These are phyloP conservation scores for Erebia ligea DNA, from an alignment of 2,888 invertebrate species.

Conservation along the genomic window DNA sequence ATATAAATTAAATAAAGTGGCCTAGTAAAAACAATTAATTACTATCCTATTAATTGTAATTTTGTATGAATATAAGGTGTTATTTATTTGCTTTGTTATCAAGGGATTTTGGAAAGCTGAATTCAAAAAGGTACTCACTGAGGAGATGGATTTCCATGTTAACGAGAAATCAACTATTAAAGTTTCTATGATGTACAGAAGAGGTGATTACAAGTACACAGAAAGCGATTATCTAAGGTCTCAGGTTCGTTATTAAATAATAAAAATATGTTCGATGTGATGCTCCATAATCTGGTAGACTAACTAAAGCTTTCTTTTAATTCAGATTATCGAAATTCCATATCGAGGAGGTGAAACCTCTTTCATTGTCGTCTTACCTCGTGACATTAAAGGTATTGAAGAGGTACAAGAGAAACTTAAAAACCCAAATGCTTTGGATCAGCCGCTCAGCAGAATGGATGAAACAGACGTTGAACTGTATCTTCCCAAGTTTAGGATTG, in stretches of 20 bases:
- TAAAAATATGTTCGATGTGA: background rate
- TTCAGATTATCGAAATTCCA: slow-evolving; percentile 87
- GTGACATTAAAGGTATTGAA: slow-evolving; percentile 85
- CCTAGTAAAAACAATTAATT: too few species aligned
- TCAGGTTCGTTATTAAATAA: slow-evolving; percentile 51
- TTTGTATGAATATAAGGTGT: too few species aligned
- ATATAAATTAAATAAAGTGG: too few species aligned
- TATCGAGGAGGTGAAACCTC: slow-evolving; percentile 87
- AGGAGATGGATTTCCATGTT: slow-evolving; percentile 85
- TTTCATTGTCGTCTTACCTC: slow-evolving; percentile 89
- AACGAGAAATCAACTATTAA: slow-evolving; percentile 78
- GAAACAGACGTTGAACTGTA: slow-evolving; percentile 82
- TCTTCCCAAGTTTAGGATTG: slow-evolving; percentile 91
- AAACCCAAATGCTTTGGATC: slow-evolving; percentile 62
- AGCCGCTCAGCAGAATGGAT: slow-evolving; percentile 67
- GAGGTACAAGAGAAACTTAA: slow-evolving; percentile 84
- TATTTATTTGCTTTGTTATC: too few species aligned
- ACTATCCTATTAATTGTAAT: too few species aligned
- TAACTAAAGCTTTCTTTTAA: slow-evolving; percentile 15
- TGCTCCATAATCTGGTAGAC: background rate
- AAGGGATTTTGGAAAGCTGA: slow-evolving; percentile 86
- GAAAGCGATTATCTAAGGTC: slow-evolving; percentile 63
- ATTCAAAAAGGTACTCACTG: slow-evolving; percentile 84
- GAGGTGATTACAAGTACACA: slow-evolving; percentile 67
- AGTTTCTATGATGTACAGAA: slow-evolving; percentile 87